Evolutionary conservation across 2,797 vertebrate species (phyloP).

Genomic region (Leptatherina wallacei): DNA sequence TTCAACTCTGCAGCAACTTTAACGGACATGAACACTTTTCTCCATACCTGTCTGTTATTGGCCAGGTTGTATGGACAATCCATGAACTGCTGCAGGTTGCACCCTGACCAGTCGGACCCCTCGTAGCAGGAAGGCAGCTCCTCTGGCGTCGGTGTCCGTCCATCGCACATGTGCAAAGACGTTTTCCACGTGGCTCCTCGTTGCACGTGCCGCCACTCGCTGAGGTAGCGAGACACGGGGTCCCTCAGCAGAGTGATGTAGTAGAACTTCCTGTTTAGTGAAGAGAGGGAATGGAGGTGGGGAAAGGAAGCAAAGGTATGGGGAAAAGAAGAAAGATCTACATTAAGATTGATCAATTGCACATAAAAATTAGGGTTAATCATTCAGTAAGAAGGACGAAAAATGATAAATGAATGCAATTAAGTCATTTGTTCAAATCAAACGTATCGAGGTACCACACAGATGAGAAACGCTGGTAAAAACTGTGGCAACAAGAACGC

Average conservation of each 20-base stretch:
- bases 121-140: constrained; percentile 97
- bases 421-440: background rate
- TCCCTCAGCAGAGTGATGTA: constrained; percentile 97
- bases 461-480: constrained; percentile 1
- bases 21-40: background rate
- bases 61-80: constrained; percentile 97
- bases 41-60: constrained; percentile 89
- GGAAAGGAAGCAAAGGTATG: background rate
- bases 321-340: background rate
- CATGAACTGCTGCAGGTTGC: constrained; percentile 98
- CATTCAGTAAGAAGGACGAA: background rate
- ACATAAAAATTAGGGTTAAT: constrained; percentile 1
- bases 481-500: background rate
- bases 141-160: constrained; percentile 93
- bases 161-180: constrained; percentile 97
- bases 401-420: background rate
- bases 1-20: background rate
- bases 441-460: constrained; percentile 3
- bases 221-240: constrained; percentile 97
- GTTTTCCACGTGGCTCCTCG: constrained; percentile 98
- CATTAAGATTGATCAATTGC: background rate
- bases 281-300: background rate
- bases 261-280: constrained; percentile 91
- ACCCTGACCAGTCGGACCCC: constrained; percentile 97
- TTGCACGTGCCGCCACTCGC: constrained; percentile 97